A percentile compares a stretch with the other conserved stretches of the same genome.
phyloP scores from a whole-genome alignment of 2,797 vertebrate species.

The Centropyge bicolor region DNA sequence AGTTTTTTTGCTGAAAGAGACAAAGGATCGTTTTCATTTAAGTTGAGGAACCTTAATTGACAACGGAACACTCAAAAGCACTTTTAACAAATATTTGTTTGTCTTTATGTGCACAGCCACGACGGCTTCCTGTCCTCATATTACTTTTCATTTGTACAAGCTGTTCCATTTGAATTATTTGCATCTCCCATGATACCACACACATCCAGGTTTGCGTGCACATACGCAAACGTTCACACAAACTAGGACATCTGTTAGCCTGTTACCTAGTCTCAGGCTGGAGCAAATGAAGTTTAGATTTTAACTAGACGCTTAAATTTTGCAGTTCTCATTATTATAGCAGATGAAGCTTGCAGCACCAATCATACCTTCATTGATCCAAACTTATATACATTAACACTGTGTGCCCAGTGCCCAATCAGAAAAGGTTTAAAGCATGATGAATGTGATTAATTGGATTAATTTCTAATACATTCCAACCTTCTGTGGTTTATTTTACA shows the following conservation, averaged over 20 bases:
- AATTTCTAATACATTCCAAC: not conserved
- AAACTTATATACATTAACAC: not conserved
- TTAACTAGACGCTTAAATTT: conserved; percentile 37
- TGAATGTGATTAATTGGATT: not conserved
- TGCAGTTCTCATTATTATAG: not conserved
- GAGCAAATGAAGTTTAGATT: conserved; percentile 55
- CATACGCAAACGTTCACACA: conserved; percentile 31
- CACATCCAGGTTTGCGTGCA: conserved; percentile 16
- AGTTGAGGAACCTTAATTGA: conserved; percentile 2
- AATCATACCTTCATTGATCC: not conserved
- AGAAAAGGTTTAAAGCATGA: not conserved
- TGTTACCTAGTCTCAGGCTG: conserved; percentile 25
- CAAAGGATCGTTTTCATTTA: conserved; percentile 4
- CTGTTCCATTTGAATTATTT: conserved; percentile 59
- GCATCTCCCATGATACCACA: conserved; percentile 49
- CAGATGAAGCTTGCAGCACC: conserved; percentile 2
- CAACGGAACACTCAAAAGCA: not conserved
- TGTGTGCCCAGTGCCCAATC: too few species aligned
- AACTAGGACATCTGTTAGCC: conserved; percentile 52
- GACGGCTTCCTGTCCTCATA: conserved; percentile 21
- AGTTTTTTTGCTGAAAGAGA: conserved; percentile 32
- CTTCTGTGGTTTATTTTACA: not conserved
- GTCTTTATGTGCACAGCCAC: conserved; percentile 1
- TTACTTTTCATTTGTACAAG: conserved; percentile 40
- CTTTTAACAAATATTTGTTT: conserved; percentile 24